Evolutionary conservation across 1,140 invertebrate genomes (phyloP).

Genomic region (Brachionus rotundiformis): DNA sequence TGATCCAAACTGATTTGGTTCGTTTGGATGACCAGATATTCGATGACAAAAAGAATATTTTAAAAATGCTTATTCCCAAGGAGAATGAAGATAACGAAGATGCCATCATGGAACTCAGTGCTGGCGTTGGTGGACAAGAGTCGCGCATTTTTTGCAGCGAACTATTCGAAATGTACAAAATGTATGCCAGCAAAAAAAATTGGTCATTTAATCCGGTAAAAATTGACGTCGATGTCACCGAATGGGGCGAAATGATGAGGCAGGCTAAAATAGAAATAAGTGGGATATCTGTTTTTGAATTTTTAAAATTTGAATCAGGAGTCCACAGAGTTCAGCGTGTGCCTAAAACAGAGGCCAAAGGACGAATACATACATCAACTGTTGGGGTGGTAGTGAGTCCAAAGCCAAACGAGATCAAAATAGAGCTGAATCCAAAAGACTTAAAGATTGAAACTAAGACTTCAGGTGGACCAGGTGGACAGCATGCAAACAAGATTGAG

Average conservation of each 20-base stretch:
- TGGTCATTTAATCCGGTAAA: slow-evolving; percentile 72
- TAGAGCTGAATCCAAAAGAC: slow-evolving; percentile 66
- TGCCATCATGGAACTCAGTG: slow-evolving; percentile 73
- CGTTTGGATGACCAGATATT: slow-evolving; percentile 24
- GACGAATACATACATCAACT: slow-evolving; percentile 91
- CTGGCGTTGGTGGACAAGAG: slow-evolving; percentile 93
- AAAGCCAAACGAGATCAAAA: slow-evolving; percentile 55
- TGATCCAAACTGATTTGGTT: slow-evolving; percentile 16
- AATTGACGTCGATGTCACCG: slow-evolving; percentile 53
- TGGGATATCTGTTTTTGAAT: slow-evolving; percentile 54
- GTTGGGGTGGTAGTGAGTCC: slow-evolving; percentile 82
- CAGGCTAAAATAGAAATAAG: slow-evolving; percentile 68
- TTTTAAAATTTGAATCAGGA: slow-evolving; percentile 77
- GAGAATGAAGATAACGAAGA: slow-evolving; percentile 43
- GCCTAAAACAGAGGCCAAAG: slow-evolving; percentile 83
- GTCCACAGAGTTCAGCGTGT: slow-evolving; percentile 93
- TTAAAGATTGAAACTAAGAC: slow-evolving; percentile 84
- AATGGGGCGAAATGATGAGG: slow-evolving; percentile 51
- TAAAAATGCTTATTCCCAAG: slow-evolving; percentile 14
- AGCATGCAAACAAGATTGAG: slow-evolving; percentile 92
- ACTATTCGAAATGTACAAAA: slow-evolving; percentile 80
- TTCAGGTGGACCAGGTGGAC: slow-evolving; percentile 86
- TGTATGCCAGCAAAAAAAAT: slow-evolving; percentile 73
- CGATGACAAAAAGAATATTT: neutral
- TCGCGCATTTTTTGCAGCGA: slow-evolving; percentile 90